Base-by-base conservation (phyloP, 2,888 invertebrate species). In the Drosophila silvestris region DNA sequence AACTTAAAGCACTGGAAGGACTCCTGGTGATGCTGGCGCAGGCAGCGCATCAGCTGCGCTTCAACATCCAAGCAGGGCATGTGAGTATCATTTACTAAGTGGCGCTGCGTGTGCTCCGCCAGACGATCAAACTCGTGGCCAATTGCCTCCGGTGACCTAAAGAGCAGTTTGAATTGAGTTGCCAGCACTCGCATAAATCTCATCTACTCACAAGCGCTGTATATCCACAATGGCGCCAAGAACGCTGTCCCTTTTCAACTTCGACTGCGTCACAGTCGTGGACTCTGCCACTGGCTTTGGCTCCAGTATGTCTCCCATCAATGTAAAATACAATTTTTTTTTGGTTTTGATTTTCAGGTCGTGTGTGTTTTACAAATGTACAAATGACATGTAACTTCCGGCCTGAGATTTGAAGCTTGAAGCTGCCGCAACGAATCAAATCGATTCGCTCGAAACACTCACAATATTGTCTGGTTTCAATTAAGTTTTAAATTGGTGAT, bases 71-170 rank as follows among this genome's bases (percentile, higher is more conserved):
- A 14, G 64, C 85, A 85, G 0, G 85, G 89, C 16, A 57, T 58
- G 0, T 60, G 32, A 0, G 22, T 30, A 35, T 70, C 57, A 3
- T 35, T 28, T 26, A 30, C 12, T 10, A 86, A 51, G 7, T 82
- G 80, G 0, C 52, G 56, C 32, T 72, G 39, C 0, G 71, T 74
- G 4, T 72, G 56, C 39, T 37, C 50, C 19, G 70, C 39, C 67
- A 85, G 22, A 0, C 89, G 87, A 47, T 87, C 76, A 30, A 85
- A 77, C 56, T 89, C 89, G 57, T 61, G 39, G 19, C 60, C 32
- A 12, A 85, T 85, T 28, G 54, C 81, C 16, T 81, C 85, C 26
- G 70, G 66, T 9, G 85, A 60, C 56, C 85, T 85, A 41, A 28
- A 35, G 6, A 56, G 9, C 32, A 35, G 22, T 30, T 37, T 4